Base-by-base conservation (phyloP, 2,888 invertebrate species). In the Apodemia duryi region DNA sequence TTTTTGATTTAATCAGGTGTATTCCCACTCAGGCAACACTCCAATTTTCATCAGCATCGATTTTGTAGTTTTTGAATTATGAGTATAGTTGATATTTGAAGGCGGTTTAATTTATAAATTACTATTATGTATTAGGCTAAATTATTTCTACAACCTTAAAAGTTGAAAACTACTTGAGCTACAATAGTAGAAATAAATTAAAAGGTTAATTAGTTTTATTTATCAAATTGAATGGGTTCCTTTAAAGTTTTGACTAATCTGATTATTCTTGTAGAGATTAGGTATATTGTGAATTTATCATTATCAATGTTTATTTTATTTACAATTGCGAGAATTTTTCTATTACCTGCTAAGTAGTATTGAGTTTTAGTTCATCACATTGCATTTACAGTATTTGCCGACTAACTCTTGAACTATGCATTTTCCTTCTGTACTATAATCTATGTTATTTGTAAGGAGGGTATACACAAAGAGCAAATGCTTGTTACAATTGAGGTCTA, bases 361-460 rank as follows among this genome's bases (percentile, higher is more conserved):
- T 74, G 71, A 70, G 57, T 57, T 74, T 76, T 74, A 46, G 46
- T 46, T 46, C 46, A 79, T 79, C 80, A 80, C 83, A 84, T 84
- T 83, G 84, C 83, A 83, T 84, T 84, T 74, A 74, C 73, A 68
- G 65, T 65, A 57, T 57, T 32, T 57, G 57, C 57, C 57, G 32
- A 57, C 57, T 57, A 57, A 57, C 57, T 57, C 57, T 57, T 57
- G 57, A 57, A 57, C 57, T 57, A 57, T 57, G 57, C 57, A 57
- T 57, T 57, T 57, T 57, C 32, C 57, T 57, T 57, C 29, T 46
- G 46, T 46, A 46, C 46, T 46, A 46, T 29, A 54, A 54, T 57
- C 54, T 57, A 57, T 57, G 11, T 11, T 57, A 32, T 21, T 21
- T 57, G 54, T 57, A 57, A 46, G 13, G 13, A 46, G 46, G 13